Conservation (phyloP, 2,797 vertebrate species). For the Liasis olivaceus region DNA sequence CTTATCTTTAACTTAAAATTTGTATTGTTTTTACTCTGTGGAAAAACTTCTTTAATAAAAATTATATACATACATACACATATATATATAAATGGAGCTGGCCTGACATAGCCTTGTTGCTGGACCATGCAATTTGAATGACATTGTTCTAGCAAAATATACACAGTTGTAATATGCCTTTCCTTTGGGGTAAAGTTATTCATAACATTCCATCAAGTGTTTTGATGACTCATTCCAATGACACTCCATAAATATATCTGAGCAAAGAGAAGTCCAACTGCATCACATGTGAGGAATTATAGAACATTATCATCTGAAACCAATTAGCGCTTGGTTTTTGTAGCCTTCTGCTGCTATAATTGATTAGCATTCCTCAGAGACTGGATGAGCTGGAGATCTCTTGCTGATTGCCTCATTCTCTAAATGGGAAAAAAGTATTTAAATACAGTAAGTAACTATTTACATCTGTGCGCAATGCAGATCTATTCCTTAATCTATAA, state of each 20-base stretch:
- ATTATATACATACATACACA: too few species aligned
- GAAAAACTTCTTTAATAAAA: too few species aligned
- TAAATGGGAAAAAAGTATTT: constrained; percentile 28
- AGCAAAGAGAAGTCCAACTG: constrained; percentile 50
- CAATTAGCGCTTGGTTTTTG: constrained; percentile 64
- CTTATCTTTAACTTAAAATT: too few species aligned
- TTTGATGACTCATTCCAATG: constrained; percentile 40
- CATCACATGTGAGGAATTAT: constrained; percentile 53
- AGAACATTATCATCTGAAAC: constrained; percentile 57
- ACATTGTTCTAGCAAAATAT: constrained; percentile 30
- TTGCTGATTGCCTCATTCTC: constrained; percentile 21
- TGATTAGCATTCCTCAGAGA: constrained; percentile 63
- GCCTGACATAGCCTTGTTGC: too few species aligned
- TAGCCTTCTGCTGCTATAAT: constrained; percentile 56
- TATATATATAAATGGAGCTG: too few species aligned
- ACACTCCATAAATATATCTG: constrained; percentile 44
- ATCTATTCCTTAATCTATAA: constrained; percentile 26
- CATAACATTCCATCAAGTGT: constrained; percentile 31
- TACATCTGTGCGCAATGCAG: constrained; percentile 31
- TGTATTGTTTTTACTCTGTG: too few species aligned
- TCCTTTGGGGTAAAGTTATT: constrained; percentile 38
- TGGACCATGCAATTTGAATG: not conserved
- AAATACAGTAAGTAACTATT: constrained; percentile 44
- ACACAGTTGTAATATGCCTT: not conserved
- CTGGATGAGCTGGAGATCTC: constrained; percentile 23